These are phyloP conservation scores for Pantala flavescens DNA, from an alignment of 1,140 invertebrate genomes.

Conservation along the genomic window DNA sequence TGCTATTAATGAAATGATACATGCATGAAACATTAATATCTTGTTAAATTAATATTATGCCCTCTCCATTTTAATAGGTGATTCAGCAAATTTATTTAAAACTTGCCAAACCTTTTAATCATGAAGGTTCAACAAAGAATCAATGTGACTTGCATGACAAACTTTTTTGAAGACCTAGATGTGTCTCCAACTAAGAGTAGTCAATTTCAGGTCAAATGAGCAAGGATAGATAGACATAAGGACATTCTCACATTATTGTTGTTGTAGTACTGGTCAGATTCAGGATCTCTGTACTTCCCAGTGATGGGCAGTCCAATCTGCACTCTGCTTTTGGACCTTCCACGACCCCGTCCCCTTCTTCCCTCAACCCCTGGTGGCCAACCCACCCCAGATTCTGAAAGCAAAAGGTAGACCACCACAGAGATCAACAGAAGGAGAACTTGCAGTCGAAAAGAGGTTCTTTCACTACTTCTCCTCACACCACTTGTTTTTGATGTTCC, in stretches of 20 bases:
- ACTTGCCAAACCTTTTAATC: too few relatives aligned
- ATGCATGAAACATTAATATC: too few relatives aligned
- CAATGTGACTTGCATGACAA: too few relatives aligned
- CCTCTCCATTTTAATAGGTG: too few relatives aligned
- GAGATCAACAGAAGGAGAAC: constrained; percentile 32
- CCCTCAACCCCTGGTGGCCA: constrained; percentile 19
- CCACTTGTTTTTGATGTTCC: not conserved
- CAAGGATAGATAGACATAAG: too few relatives aligned
- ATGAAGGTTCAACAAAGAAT: too few relatives aligned
- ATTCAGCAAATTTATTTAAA: too few relatives aligned
- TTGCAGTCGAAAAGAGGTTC: constrained; percentile 25
- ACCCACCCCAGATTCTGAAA: not conserved
- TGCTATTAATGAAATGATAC: too few relatives aligned
- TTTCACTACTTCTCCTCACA: not conserved
- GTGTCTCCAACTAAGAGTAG: too few relatives aligned
- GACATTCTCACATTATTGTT: constrained; percentile 61
- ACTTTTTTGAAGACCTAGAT: too few relatives aligned
- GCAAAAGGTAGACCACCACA: constrained; percentile 21
- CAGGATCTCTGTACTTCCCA: constrained; percentile 73
- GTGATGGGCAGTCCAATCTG: constrained; percentile 76
- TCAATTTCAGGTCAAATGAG: too few relatives aligned
- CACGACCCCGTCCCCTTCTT: constrained; percentile 49
- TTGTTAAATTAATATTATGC: too few relatives aligned
- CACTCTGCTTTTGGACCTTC: constrained; percentile 60
- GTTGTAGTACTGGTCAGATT: constrained; percentile 78